A percentile compares a stretch with the other conserved stretches of the same genome.
Conservation (phyloP, 2,888 invertebrate genomes). For the Orthosia gothica region DNA sequence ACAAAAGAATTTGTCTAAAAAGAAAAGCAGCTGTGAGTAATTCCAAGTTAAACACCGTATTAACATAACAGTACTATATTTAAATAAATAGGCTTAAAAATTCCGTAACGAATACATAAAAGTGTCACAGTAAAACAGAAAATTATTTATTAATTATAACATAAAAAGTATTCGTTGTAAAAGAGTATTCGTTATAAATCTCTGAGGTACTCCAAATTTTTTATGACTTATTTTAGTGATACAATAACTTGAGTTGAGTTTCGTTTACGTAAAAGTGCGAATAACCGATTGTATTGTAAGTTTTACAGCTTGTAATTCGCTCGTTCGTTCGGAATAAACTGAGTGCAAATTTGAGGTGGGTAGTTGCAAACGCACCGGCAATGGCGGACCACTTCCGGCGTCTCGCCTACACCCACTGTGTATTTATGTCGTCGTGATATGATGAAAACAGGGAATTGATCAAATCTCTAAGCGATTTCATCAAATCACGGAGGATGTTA, state of each 20-base stretch:
- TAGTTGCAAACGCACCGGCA: slow-evolving; percentile 65
- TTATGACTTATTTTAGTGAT: slow-evolving; percentile 50
- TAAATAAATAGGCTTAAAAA: slow-evolving; percentile 49
- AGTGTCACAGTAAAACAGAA: slow-evolving; percentile 56
- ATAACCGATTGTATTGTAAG: slow-evolving; percentile 76
- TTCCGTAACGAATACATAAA: slow-evolving; percentile 57
- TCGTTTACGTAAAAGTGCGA: slow-evolving; percentile 32
- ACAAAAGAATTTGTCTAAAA: too few relatives aligned
- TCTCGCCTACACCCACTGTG: slow-evolving; percentile 71
- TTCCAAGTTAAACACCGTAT: slow-evolving; percentile 16
- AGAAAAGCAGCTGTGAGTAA: slow-evolving; percentile 19
- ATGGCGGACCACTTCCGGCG: slow-evolving; percentile 69
- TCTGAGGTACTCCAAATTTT: slow-evolving; percentile 26
- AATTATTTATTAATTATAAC: slow-evolving; percentile 58
- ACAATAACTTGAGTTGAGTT: slow-evolving; percentile 30
- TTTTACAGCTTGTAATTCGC: slow-evolving; percentile 66
- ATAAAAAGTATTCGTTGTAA: slow-evolving; percentile 51
- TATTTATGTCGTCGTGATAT: too few relatives aligned
- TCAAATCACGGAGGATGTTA: too few relatives aligned
- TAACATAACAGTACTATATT: slow-evolving; percentile 26
- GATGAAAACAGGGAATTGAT: too few relatives aligned
- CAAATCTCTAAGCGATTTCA: too few relatives aligned
- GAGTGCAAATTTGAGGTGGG: slow-evolving; percentile 58
- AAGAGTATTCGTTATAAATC: slow-evolving; percentile 54
- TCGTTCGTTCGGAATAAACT: slow-evolving; percentile 54